Percentiles rank a stretch among this genome's conserved stretches.
Conservation (phyloP, 1,140 invertebrate species). For the Pogonognathellus flavescens region DNA sequence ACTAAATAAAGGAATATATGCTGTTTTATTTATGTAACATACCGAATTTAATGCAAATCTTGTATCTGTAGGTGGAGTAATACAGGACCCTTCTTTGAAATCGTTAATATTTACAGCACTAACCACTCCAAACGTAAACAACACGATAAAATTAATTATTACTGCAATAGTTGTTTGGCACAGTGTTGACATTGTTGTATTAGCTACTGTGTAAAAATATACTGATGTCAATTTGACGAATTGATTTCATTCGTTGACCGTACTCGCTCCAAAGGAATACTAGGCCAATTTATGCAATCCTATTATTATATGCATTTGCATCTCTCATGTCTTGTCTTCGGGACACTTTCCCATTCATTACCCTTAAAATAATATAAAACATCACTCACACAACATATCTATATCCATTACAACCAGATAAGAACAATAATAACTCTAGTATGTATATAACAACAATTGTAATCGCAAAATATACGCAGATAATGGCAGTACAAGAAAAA, state of each 20-base stretch:
- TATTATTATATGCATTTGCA: constrained; percentile 30
- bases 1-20: no score
- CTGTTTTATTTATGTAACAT: not conserved
- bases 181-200: not conserved
- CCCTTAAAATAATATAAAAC: not conserved
- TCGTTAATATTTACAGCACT: not conserved
- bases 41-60: constrained; percentile 13
- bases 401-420: no score
- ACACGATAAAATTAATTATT: not conserved
- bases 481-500: no score
- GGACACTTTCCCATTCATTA: constrained; percentile 28
- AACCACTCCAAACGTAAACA: not conserved
- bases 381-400: not conserved
- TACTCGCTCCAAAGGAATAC: constrained; percentile 1
- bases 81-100: constrained; percentile 14
- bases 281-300: constrained; percentile 17
- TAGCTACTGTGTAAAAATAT: not conserved
- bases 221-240: not conserved
- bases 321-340: not conserved
- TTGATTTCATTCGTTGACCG: not conserved
- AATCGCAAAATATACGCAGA: no score
- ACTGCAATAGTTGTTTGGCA: not conserved
- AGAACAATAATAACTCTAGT: no score
- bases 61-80: not conserved
- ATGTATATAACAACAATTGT: no score